Percentiles rank a stretch among this genome's conserved stretches.
phyloP scores from a whole-genome alignment of 2,797 vertebrate species.

The Streptopelia turtur region DNA sequence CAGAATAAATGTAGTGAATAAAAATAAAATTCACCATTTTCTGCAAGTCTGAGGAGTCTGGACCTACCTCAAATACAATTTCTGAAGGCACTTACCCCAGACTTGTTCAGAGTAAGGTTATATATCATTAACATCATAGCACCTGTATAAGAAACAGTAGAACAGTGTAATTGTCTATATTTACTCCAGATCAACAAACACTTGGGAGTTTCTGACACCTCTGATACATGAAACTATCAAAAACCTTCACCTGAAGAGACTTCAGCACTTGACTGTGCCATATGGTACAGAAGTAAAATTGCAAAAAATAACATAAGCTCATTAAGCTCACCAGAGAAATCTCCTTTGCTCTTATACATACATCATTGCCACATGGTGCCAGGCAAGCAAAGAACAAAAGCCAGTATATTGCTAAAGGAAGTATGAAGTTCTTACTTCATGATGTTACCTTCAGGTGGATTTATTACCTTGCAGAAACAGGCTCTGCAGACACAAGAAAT shows the following conservation, averaged over 20 bases:
- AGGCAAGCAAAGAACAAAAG: background rate
- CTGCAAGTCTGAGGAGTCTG: background rate
- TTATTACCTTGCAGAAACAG: background rate
- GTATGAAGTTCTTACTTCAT: background rate
- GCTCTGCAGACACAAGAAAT: background rate
- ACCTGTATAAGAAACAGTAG: background rate
- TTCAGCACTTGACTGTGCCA: background rate
- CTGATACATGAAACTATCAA: background rate
- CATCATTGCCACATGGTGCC: background rate
- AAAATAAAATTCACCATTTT: background rate
- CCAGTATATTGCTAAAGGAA: background rate
- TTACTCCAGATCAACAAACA: background rate
- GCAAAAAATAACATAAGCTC: constrained; percentile 1
- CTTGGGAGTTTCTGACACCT: background rate
- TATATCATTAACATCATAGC: background rate
- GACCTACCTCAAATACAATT: background rate
- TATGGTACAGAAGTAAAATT: background rate
- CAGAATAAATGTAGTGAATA: background rate
- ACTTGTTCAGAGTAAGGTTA: background rate
- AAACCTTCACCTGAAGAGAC: background rate
- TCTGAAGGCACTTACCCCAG: background rate
- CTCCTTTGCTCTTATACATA: background rate
- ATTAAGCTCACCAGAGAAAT: constrained; percentile 17
- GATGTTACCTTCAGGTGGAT: background rate
- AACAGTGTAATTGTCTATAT: background rate